phyloP scores from a whole-genome alignment of 2,888 invertebrate genomes.

The Callyntrura guangdongensis region DNA sequence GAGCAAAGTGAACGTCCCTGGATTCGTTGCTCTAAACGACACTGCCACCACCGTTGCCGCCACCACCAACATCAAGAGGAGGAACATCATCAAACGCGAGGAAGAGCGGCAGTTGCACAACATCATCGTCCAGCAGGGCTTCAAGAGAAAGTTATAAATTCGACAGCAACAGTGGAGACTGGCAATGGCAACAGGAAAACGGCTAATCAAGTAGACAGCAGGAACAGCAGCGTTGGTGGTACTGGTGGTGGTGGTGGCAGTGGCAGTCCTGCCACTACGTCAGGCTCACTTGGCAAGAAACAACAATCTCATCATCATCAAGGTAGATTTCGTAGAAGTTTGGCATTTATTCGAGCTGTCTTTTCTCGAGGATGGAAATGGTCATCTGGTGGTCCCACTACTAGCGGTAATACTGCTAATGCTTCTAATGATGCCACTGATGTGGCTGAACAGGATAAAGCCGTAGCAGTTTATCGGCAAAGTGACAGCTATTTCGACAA shows the following conservation, averaged over 20 bases:
- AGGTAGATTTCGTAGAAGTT: constrained; percentile 69
- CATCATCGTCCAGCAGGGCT: constrained; percentile 2
- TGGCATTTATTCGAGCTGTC: constrained; percentile 60
- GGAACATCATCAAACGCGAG: not conserved
- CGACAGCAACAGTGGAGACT: not conserved
- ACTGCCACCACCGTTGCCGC: not conserved
- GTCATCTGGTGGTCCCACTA: constrained; percentile 34
- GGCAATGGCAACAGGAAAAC: not conserved
- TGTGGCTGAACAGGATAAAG: constrained; percentile 59
- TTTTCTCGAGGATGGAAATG: constrained; percentile 70
- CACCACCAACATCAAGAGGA: not conserved
- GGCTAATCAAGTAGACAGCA: constrained; percentile 14
- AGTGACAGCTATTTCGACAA: constrained; percentile 73
- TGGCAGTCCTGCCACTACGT: not conserved
- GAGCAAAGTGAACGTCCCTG: constrained; percentile 70
- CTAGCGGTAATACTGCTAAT: not conserved
- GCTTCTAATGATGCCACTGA: not conserved
- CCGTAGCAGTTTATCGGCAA: constrained; percentile 23
- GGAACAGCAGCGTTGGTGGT: constrained; percentile 37
- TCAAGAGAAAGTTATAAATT: constrained; percentile 19
- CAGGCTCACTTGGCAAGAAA: not conserved
- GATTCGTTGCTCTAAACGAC: constrained; percentile 33
- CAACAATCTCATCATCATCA: constrained; percentile 39
- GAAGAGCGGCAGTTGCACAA: not conserved
- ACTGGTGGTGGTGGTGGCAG: not conserved